Percentiles rank a stretch among this genome's conserved stretches.
Evolutionary conservation across 2,888 invertebrate species (phyloP).

Genomic region (Diadegma fenestrale): DNA sequence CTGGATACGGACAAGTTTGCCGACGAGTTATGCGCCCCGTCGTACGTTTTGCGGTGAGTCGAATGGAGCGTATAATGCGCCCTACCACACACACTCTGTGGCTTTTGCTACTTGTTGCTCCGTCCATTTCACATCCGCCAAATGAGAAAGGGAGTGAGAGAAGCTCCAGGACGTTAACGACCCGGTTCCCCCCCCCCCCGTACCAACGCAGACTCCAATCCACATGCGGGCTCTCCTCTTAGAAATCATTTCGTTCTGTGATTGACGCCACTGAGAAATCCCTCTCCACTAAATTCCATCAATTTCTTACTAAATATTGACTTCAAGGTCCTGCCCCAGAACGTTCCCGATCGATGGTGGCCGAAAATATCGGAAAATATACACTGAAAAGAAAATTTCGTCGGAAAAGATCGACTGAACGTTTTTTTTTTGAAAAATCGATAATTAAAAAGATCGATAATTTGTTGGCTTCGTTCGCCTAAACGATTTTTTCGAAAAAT

Average conservation of each 20-base stretch:
- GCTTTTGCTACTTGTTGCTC: constrained; percentile 35
- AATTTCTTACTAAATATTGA: neutral
- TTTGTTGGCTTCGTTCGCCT: too few species aligned
- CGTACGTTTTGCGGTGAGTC: constrained; percentile 46
- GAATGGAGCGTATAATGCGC: constrained; percentile 70
- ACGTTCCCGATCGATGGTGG: neutral
- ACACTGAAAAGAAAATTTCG: too few species aligned
- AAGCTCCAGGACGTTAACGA: constrained; percentile 72
- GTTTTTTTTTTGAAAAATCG: too few species aligned
- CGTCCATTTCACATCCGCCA: constrained; percentile 60
- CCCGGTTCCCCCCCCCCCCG: constrained; percentile 20
- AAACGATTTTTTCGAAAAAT: too few species aligned
- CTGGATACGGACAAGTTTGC: constrained; percentile 80
- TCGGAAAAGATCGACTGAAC: too few species aligned
- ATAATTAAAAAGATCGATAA: too few species aligned
- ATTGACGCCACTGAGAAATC: constrained; percentile 65
- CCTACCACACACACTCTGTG: constrained; percentile 49
- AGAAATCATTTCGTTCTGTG: neutral
- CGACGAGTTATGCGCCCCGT: constrained; percentile 78
- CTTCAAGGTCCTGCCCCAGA: neutral
- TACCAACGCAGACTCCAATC: neutral
- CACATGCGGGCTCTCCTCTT: constrained; percentile 24
- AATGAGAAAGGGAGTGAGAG: constrained; percentile 58
- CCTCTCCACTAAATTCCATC: neutral
- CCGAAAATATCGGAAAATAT: too few species aligned